phyloP scores from a whole-genome alignment of 1,140 invertebrate genomes.

The Philotrypesis tridentata region DNA sequence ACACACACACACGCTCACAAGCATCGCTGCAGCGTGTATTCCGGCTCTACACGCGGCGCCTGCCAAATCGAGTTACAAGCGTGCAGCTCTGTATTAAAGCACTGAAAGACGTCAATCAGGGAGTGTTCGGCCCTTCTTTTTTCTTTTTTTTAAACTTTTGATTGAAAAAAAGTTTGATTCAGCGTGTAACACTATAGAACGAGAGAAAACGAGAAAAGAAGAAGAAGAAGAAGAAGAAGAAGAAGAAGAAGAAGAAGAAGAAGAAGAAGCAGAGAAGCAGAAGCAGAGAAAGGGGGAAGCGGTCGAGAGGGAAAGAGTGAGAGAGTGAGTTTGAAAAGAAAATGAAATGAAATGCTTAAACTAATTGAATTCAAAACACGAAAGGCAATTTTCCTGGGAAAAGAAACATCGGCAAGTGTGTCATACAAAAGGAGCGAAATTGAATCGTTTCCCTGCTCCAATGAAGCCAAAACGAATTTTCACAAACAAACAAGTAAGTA shows the following conservation, averaged over 20 bases:
- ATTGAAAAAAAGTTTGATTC: neutral
- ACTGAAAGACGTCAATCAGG: neutral
- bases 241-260: too few species aligned
- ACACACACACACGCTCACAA: too few species aligned
- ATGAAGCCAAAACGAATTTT: conserved; percentile 13
- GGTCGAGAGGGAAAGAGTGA: too few species aligned
- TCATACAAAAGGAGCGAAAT: conserved; percentile 27
- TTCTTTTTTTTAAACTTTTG: neutral
- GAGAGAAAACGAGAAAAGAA: too few species aligned
- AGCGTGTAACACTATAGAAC: too few species aligned
- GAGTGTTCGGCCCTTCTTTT: too few species aligned
- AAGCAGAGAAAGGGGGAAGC: too few species aligned
- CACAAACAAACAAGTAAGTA: conserved; percentile 19
- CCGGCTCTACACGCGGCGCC: too few species aligned
- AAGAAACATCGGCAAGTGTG: conserved; percentile 3
- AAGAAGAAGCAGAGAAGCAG: too few species aligned
- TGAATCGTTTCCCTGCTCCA: conserved; percentile 22
- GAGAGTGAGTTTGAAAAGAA: neutral
- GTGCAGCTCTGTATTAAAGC: neutral
- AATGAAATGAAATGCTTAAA: neutral
- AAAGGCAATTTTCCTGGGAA: conserved; percentile 10
- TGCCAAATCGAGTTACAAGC: neutral
- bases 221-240: too few species aligned
- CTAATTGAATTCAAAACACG: conserved; percentile 4
- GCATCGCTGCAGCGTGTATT: too few species aligned